Base-by-base conservation (phyloP, 30 jellyfish, hydroid and myxozoan genomes). In the Hydractinia symbiolongicarpus region DNA sequence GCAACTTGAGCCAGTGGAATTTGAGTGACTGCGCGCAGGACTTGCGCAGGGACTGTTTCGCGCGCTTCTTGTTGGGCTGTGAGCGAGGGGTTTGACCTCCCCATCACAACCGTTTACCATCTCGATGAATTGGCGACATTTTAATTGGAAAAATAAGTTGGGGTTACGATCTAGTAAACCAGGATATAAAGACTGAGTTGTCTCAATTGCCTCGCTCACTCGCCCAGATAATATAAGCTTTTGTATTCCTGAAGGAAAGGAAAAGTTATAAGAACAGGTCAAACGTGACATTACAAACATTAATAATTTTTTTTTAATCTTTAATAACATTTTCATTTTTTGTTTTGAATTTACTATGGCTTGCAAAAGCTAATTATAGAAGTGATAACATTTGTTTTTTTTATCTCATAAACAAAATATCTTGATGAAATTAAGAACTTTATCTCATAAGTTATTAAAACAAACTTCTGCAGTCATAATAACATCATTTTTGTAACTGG, bases 81-180 rank as follows among this genome's bases (percentile, higher is more conserved):
- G 97, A 10, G 96, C 95, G 7, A 86, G 73, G 17, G 98, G 94
- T 58, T 84, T 83, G 49, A 86, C 95, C 58, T 91, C 98, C 11
- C 98, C 86, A 72, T 91, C 98, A 79, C 91, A 82, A 50, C 98
- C 98, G 40, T 89, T 86, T 74, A 91, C 98, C 98, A 91, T 91
- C 83, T 91, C 98, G 15, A 91, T 86, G 83, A 91, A 91, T 82
- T 91, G 98, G 53, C 98, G 81, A 73, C 98, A 91, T 81, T 91
- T 91, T 49, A 91, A 81, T 55, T 81, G 87, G 83, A 91, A 91
- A 16, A 83, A 73, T 68, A 91, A 77, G 62, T 84, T 84, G 15
- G 95, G 85, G 58, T 91, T 83, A 58, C 95, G 86, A 64, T 86
- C 96, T 19, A 91, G 54, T 67, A 91, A 71, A 30, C 96, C 96